A percentile compares a stretch with the other conserved stretches of the same genome.
Conservation (phyloP, 2,888 invertebrate species). For the Limenitis camilla region DNA sequence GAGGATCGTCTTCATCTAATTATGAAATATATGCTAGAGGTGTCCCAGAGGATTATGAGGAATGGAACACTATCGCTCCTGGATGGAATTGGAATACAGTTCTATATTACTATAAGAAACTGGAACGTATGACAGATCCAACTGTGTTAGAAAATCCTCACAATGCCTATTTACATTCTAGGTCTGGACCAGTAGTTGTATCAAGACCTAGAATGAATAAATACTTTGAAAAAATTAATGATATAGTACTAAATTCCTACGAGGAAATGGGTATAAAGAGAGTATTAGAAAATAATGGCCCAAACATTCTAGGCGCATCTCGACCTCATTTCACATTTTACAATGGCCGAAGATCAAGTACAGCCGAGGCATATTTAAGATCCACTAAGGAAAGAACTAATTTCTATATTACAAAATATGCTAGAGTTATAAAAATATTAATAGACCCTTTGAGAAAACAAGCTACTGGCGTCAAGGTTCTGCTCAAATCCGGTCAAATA, state of each 20-base stretch:
- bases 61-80: conserved; percentile 32
- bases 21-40: conserved; percentile 36
- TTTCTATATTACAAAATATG: conserved; percentile 45
- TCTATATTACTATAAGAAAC: conserved; percentile 36
- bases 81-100: conserved; percentile 37
- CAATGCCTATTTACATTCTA: conserved; percentile 32
- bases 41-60: conserved; percentile 35
- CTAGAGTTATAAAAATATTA: conserved; percentile 47
- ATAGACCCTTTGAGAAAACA: conserved; percentile 36
- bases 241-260: conserved; percentile 29
- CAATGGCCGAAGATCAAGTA: conserved; percentile 52
- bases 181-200: conserved; percentile 33
- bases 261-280: conserved; percentile 36
- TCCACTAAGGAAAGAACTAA: conserved; percentile 41
- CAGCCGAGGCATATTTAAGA: conserved; percentile 52
- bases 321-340: conserved; percentile 38
- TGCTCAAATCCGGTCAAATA: conserved; percentile 31
- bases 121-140: conserved; percentile 35
- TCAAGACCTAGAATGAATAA: conserved; percentile 32
- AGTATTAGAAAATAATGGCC: conserved; percentile 34
- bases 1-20: conserved; percentile 36
- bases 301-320: conserved; percentile 31
- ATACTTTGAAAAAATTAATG: conserved; percentile 28
- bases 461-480: conserved; percentile 47
- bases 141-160: conserved; percentile 26